Conservation (phyloP, 1,140 invertebrate genomes). For the Achatina immaculata region DNA sequence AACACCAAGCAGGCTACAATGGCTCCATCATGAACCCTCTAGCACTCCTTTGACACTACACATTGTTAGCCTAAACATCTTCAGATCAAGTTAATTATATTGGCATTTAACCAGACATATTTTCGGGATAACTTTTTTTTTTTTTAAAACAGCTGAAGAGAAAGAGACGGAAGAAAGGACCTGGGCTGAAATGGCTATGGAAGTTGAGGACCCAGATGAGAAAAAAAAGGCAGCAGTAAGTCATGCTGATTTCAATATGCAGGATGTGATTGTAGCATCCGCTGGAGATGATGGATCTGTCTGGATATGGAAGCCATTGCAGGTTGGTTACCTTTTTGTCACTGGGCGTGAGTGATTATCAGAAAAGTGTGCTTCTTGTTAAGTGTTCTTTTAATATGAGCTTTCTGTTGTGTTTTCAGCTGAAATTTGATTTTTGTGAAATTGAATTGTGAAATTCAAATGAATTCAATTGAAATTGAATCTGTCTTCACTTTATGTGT, state of each 20-base stretch:
- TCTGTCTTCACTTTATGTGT: no score
- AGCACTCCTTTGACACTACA: not conserved
- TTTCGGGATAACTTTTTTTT: not conserved
- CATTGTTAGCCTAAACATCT: not conserved
- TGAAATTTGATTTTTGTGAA: no score
- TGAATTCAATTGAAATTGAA: no score
- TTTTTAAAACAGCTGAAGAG: slow-evolving; percentile 27
- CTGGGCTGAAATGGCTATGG: slow-evolving; percentile 32
- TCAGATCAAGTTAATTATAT: not conserved
- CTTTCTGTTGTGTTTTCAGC: no score
- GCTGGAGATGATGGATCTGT: slow-evolving; percentile 68
- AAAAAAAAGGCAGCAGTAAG: not conserved
- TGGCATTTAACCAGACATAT: not conserved
- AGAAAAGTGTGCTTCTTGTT: no score
- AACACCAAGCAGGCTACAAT: no score
- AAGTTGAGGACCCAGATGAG: slow-evolving; percentile 13
- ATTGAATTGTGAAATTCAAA: no score
- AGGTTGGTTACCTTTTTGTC: slow-evolving; percentile 57
- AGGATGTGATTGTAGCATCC: slow-evolving; percentile 60
- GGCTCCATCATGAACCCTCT: no score
- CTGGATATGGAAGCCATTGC: slow-evolving; percentile 67
- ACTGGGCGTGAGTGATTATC: not conserved
- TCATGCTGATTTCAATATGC: slow-evolving; percentile 22
- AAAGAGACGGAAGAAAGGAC: slow-evolving; percentile 32
- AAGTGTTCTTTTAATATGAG: no score